Evolutionary conservation across 2,888 invertebrate species (phyloP), one percentile per base, ranked within the genome.

Genomic region (Coenonympha glycerion): DNA sequence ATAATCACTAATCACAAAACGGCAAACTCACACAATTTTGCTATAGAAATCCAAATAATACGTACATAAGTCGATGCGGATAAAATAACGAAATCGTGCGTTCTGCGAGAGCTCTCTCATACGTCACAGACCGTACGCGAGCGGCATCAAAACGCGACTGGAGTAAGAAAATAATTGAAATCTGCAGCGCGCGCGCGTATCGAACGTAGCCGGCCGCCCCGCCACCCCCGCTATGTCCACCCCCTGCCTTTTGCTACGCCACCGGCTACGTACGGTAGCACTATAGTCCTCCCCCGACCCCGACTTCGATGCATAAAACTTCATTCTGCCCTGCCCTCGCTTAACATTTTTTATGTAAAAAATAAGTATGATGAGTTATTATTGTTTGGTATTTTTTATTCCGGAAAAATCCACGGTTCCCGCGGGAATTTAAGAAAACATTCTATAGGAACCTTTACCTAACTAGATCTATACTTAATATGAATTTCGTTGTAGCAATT

Each of bases 101-200:
- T 75, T 79, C 74, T 76, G 77, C 71, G 71, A 57, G 73, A 48
- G 71, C 70, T 63, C 64, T 70, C 65, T 59, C 61, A 55, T 67
- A 59, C 65, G 70, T 65, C 65, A 68, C 58, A 68, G 58, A 58
- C 66, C 72, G 65, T 53, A 55, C 77, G 63, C 72, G 55, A 59
- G 57, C 58, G 71, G 71, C 71, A 78, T 73, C 78, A 68, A 75
- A 79, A 76, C 71, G 79, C 81, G 83, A 86, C 84, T 85, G 79
- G 59, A 58, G 64, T 58, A 61, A n/a, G 31, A 33, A 33, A n/a
- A n/a, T n/a, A n/a, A n/a, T 53, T 60, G 62, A 63, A 63, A 62
- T 63, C 65, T 64, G 66, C 66, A 66, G 83, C 82, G 86, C 87
- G 85, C 82, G 85, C 85, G 85, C 83, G 82, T 84, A 85, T 86